Evolutionary conservation across 2,888 invertebrate genomes (phyloP).

Genomic region (Strigamia crassipes): DNA sequence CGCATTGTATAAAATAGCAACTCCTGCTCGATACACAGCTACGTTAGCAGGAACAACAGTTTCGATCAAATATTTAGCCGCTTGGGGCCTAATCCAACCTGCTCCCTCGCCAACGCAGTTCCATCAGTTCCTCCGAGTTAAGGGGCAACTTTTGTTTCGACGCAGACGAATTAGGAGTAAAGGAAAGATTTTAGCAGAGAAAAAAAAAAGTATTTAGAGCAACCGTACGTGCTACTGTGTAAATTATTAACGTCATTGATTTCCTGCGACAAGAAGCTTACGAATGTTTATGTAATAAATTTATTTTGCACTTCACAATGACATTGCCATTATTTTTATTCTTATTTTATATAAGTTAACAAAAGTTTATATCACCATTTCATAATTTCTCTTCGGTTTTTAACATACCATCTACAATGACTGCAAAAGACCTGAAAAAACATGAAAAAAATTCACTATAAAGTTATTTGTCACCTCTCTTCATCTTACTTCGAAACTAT

Average conservation of each 20-base stretch:
- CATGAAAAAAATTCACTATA: slow-evolving; percentile 47
- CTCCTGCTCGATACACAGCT: slow-evolving; percentile 88
- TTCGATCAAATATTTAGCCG: slow-evolving; percentile 78
- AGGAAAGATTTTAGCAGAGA: background rate
- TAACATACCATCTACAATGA: slow-evolving; percentile 56
- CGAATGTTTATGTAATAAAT: background rate
- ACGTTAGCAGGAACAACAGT: slow-evolving; percentile 86
- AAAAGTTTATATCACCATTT: background rate
- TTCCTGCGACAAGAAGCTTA: too few relatives aligned
- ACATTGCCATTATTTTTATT: background rate
- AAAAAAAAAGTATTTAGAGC: background rate
- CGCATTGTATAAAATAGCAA: slow-evolving; percentile 89
- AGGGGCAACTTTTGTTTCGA: slow-evolving; percentile 50
- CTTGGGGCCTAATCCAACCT: slow-evolving; percentile 81
- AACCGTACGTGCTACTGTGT: background rate
- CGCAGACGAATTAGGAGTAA: background rate
- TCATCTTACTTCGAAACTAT: slow-evolving; percentile 76
- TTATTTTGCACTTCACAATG: background rate
- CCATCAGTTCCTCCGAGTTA: slow-evolving; percentile 68
- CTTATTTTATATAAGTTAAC: background rate
- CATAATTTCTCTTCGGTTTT: background rate
- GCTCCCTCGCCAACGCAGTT: slow-evolving; percentile 70
- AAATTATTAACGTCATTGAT: background rate
- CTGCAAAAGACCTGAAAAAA: slow-evolving; percentile 57
- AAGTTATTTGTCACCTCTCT: background rate